Evolutionary conservation across 2,888 invertebrate genomes (phyloP), one percentile per base, ranked within the genome.

Genomic region (Caenorhabditis doughertyi): DNA sequence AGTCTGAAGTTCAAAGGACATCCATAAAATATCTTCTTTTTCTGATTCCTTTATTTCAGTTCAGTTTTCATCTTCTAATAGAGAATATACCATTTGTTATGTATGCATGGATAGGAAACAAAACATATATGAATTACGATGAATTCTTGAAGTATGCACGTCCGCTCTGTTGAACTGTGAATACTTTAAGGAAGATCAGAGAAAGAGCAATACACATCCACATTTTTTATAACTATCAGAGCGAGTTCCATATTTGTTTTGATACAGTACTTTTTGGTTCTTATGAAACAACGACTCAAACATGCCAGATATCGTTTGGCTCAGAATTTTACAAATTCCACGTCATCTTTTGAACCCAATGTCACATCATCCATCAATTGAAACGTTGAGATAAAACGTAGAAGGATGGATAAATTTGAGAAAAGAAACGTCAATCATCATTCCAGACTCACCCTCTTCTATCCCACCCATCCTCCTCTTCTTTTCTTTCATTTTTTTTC

Each of bases 341-440:
- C 60, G 60, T 56, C 49, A 71, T 73, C 62, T 72, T 51, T 42
- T 53, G 27, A 64, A 51, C 55, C 73, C 53, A 73, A 42, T 44
- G 71, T 44, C 71, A 71, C 72, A 60, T 74, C 74, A 74, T 74
- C 74, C 74, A 67, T 74, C 74, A 74, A 56, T 67, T 67, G 74
- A 74, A 74, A 74, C 74, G 47, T 58, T 56, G 23, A 42, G 49
- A 49, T 29, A 58, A 62, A 71, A 47, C n/a, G 55, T 42, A 42
- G 29, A 68, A 68, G 18, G 35, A 60, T 25, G 49, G 73, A 55
- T 55, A 53, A 65, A 65, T 25, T 42, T 65, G 64, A 47, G 32
- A 74, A 67, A 65, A 64, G 67, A 74, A 74, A 74, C 74, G 74
- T 74, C 74, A 74, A 74, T 74, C 74, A 74, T 74, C 74, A 65